phyloP scores from a whole-genome alignment of 2,113 vertebrate species.

The Cathartes aura region DNA sequence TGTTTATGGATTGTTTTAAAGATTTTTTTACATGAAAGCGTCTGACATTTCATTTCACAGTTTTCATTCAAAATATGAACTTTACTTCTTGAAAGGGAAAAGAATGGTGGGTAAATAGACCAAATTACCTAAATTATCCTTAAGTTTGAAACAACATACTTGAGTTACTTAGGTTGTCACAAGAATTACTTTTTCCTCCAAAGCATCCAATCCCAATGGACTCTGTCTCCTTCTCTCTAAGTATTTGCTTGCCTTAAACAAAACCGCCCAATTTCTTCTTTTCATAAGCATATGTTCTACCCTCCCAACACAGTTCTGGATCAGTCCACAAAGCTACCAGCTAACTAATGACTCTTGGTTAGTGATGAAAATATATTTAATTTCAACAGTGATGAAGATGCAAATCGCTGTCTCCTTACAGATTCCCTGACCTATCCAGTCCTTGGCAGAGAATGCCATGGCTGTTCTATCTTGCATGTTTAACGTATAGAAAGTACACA shows the following conservation, averaged over 20 bases:
- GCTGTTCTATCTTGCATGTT: background rate
- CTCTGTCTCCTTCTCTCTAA: background rate
- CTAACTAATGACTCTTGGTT: background rate
- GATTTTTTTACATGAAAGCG: background rate
- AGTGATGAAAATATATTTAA: background rate
- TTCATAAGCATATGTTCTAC: background rate
- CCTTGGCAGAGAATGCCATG: background rate
- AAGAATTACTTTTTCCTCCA: background rate
- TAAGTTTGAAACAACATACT: background rate
- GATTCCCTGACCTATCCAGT: background rate
- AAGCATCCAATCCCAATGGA: background rate
- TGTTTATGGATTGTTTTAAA: background rate
- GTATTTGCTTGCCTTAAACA: background rate
- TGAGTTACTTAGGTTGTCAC: background rate
- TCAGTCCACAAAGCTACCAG: background rate
- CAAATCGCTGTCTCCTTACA: background rate
- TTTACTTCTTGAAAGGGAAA: background rate
- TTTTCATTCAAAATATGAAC: background rate
- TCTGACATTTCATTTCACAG: background rate
- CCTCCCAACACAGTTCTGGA: background rate
- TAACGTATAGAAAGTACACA: background rate
- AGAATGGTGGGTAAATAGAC: background rate
- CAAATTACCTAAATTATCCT: background rate
- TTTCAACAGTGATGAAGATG: background rate
- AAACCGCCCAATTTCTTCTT: background rate